A percentile compares a stretch with the other conserved stretches of the same genome.
These are phyloP conservation scores for Scaptomyza graminum DNA, from an alignment of 1,140 invertebrate genomes.

Conservation along the genomic window DNA sequence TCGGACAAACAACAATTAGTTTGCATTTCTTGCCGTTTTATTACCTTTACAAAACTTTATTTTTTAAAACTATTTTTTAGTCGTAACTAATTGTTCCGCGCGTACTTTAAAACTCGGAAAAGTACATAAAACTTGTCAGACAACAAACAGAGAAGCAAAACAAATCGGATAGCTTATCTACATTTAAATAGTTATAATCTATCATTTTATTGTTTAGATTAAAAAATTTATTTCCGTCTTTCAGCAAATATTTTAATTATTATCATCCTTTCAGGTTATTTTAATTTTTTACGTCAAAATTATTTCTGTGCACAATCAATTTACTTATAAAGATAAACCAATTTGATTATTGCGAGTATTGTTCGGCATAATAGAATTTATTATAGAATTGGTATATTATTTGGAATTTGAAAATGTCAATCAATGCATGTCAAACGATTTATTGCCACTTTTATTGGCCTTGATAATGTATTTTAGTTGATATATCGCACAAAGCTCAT, in stretches of 20 bases:
- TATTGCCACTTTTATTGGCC: background rate
- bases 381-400: no score
- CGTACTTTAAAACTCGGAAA: slow-evolving; percentile 9
- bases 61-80: slow-evolving; percentile 3
- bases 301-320: no score
- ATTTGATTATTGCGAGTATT: slow-evolving; percentile 3
- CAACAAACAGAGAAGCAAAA: no score
- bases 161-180: no score
- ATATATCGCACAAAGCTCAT: slow-evolving; percentile 1
- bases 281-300: no score
- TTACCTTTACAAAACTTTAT: background rate
- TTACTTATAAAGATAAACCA: background rate
- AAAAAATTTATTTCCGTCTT: no score
- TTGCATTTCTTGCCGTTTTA: slow-evolving; percentile 1
- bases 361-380: no score
- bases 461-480: background rate
- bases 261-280: no score
- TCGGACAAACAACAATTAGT: slow-evolving; percentile 29
- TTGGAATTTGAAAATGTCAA: background rate
- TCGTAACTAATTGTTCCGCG: slow-evolving; percentile 29
- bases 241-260: no score
- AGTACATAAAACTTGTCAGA: background rate
- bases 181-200: no score
- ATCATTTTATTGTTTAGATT: no score
- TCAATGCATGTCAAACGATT: slow-evolving; percentile 1